Base-by-base conservation (phyloP, 2,113 vertebrate genomes). In the Apodemus speciosus region DNA sequence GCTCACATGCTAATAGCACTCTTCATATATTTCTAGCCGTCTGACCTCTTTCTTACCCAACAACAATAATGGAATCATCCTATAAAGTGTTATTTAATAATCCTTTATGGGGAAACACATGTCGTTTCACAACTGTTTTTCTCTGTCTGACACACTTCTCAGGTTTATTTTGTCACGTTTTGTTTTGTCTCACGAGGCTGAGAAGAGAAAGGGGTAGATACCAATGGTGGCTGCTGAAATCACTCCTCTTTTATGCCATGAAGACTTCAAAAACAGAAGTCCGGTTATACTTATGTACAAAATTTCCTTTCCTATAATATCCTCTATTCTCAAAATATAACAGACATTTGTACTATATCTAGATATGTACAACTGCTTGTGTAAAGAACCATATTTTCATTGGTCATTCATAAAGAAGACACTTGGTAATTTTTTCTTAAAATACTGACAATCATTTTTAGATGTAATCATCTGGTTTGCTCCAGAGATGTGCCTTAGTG, bases 191-290 rank as follows among this genome's bases (percentile, higher is more conserved):
- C 92, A 30, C 21, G 58, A 16, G 15, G 6, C 3, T 93, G 69
- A 66, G 30, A 32, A 92, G 27, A 94, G 49, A 46, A 89, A 60
- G 87, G 94, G 56, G 46, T 87, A 95, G 90, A 79, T 81, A 32
- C 14, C 77, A 35, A 90, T 69, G 7, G 56, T n/a, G 9, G 23
- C 72, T 51, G 40, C 30, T 92, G 35, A 79, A 51, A 95, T 81
- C 27, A 83, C 20, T 5, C 43, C 32, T 56, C 38, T 88, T 90
- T 94, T 92, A 79, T 32, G 20, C 40, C 53, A 15, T 56, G 23
- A 35, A 86, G 9, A 69, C 6, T 86, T 96, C 43, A 95, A 88
- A 95, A 83, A 38, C 40, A 69, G 40, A 56, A 90, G n/a, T 72
- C 71, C 69, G 40, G 27, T 76, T 93, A 66, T 15, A 77, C 2